Conservation (phyloP, 2,888 invertebrate genomes). For the Chironomus tentans region DNA sequence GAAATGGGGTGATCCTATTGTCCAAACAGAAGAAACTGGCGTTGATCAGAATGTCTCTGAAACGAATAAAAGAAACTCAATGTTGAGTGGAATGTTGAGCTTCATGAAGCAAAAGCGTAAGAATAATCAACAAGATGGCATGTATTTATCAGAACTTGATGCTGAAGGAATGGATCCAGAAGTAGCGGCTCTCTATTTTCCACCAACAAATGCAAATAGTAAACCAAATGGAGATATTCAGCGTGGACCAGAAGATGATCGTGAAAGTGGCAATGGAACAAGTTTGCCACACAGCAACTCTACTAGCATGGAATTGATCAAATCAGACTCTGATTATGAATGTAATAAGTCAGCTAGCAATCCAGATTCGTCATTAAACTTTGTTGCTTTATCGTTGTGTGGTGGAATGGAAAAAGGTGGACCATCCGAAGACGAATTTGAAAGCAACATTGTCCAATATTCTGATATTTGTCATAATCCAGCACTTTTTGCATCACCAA, state of each 20-base stretch:
- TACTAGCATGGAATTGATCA: constrained; percentile 67
- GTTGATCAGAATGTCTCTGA: constrained; percentile 33
- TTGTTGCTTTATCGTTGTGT: constrained; percentile 69
- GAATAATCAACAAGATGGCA: constrained; percentile 58
- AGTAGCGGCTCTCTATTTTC: constrained; percentile 78
- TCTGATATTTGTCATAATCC: constrained; percentile 59
- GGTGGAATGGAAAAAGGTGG: constrained; percentile 52
- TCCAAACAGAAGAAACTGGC: constrained; percentile 31
- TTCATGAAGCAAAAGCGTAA: constrained; percentile 74
- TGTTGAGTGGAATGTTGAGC: constrained; percentile 84
- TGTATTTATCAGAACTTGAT: constrained; percentile 87
- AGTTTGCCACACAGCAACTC: constrained; percentile 84
- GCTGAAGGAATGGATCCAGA: constrained; percentile 88
- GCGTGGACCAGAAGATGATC: constrained; percentile 66
- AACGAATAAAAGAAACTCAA: constrained; percentile 47
- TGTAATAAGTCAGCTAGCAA: constrained; percentile 42
- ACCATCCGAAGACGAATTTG: constrained; percentile 53
- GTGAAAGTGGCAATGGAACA: constrained; percentile 92
- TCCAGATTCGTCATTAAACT: constrained; percentile 46
- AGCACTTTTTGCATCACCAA: constrained; percentile 64
- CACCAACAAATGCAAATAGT: constrained; percentile 39
- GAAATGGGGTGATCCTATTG: constrained; percentile 84
- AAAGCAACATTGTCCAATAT: constrained; percentile 47
- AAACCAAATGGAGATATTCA: neutral
- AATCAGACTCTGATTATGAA: constrained; percentile 63